A percentile compares a stretch with the other conserved stretches of the same genome.
Evolutionary conservation across 2,888 invertebrate genomes (phyloP).

Genomic region (Cheilosia vulpina): DNA sequence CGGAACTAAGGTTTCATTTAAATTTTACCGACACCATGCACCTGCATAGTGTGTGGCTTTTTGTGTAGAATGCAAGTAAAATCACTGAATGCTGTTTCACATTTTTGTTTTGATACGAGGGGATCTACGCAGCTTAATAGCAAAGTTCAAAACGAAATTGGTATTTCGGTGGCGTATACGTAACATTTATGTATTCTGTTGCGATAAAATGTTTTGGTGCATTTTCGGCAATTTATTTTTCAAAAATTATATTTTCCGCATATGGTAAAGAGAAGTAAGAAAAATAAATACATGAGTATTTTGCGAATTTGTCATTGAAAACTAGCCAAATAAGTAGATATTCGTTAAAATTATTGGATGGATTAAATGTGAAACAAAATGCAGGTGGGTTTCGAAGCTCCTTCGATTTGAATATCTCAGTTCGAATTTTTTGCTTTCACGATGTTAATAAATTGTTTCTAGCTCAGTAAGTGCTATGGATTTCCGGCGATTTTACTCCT

Average conservation of each 20-base stretch:
- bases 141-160: neutral
- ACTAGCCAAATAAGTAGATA: too few species aligned
- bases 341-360: too few species aligned
- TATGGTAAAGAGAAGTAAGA: neutral
- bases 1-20: neutral
- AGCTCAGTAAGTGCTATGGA: too few species aligned
- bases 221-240: neutral
- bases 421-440: too few species aligned
- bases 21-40: neutral
- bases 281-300: too few species aligned
- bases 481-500: too few species aligned
- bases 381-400: too few species aligned
- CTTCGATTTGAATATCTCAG: too few species aligned
- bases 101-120: neutral
- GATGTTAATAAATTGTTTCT: too few species aligned
- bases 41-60: neutral
- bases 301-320: too few species aligned
- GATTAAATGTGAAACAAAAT: too few species aligned
- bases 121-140: neutral
- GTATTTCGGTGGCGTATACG: neutral
- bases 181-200: neutral
- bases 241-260: neutral
- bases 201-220: neutral
- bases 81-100: neutral
- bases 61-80: neutral